A percentile compares a stretch with the other conserved stretches of the same genome.
phyloP scores from a whole-genome alignment of 2,797 vertebrate species.

The Nyctibius grandis region DNA sequence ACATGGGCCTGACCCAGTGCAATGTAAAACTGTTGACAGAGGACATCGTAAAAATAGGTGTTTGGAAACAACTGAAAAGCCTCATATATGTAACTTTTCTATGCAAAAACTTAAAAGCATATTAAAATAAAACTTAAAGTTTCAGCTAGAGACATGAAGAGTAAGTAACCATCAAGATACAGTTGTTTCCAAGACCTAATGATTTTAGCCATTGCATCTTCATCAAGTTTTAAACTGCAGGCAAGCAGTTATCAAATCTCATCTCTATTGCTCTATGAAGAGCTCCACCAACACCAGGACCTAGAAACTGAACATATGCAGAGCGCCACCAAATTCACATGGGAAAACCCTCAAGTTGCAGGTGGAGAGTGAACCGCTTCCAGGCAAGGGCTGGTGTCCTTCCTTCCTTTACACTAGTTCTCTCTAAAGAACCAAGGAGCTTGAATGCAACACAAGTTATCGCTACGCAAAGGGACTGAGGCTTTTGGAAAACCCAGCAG shows the following conservation, averaged over 20 bases:
- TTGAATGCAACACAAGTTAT: not conserved
- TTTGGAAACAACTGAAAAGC: not conserved
- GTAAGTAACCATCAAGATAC: not conserved
- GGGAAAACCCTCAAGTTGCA: not conserved
- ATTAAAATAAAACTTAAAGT: not conserved
- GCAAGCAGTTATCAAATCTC: not conserved
- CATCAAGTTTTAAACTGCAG: not conserved
- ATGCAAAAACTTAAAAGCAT: not conserved
- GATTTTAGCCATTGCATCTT: not conserved
- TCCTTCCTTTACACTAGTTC: not conserved
- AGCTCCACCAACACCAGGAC: not conserved
- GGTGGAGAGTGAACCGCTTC: not conserved
- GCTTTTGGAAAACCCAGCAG: not conserved
- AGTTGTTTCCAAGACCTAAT: not conserved
- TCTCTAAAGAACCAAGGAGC: not conserved
- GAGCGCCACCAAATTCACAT: fast-evolving
- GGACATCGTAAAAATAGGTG: not conserved
- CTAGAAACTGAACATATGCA: not conserved
- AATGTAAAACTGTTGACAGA: not conserved
- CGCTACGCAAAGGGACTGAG: not conserved
- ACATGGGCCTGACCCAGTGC: not conserved
- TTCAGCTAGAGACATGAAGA: not conserved
- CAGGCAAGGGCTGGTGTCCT: not conserved
- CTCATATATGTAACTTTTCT: not conserved
- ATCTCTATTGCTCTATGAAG: not conserved